These are phyloP conservation scores for Sphaerophoria rueppellii DNA, from an alignment of 2,888 invertebrate genomes.

Conservation along the genomic window DNA sequence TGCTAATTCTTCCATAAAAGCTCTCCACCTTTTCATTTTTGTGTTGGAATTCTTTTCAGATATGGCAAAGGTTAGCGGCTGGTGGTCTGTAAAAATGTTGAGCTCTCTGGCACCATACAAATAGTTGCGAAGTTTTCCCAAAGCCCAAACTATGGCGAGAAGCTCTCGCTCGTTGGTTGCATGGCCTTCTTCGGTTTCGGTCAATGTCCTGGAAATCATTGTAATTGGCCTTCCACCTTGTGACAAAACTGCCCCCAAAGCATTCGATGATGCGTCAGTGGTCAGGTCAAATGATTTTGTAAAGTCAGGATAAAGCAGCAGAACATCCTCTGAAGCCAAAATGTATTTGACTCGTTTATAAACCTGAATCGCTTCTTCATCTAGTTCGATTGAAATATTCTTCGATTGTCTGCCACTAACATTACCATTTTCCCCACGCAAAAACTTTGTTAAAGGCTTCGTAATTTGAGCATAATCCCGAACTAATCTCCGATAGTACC, in stretches of 20 bases:
- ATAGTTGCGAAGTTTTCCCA: slow-evolving; percentile 78
- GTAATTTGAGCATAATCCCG: no score
- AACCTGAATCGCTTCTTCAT: slow-evolving; percentile 44
- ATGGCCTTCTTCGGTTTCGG: slow-evolving; percentile 59
- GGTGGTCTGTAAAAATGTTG: slow-evolving; percentile 54
- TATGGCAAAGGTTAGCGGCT: slow-evolving; percentile 34
- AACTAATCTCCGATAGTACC: no score
- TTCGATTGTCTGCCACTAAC: slow-evolving; percentile 1
- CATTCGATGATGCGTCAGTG: slow-evolving; percentile 55
- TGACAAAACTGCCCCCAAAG: slow-evolving; percentile 56
- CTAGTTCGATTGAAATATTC: slow-evolving; percentile 37
- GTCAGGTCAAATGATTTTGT: slow-evolving; percentile 52
- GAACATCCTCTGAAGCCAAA: slow-evolving; percentile 45
- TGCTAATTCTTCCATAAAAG: slow-evolving; percentile 39
- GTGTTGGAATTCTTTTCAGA: slow-evolving; percentile 37
- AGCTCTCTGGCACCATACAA: slow-evolving; percentile 76
- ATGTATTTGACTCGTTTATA: slow-evolving; percentile 44
- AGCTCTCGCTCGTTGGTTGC: slow-evolving; percentile 78
- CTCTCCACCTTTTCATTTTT: slow-evolving; percentile 42
- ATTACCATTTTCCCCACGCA: no score
- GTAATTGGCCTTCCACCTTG: slow-evolving; percentile 59
- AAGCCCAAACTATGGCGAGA: slow-evolving; percentile 78
- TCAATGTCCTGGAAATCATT: slow-evolving; percentile 59
- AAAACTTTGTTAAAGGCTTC: no score
- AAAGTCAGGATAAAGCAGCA: slow-evolving; percentile 53